Conservation (phyloP, 1,140 invertebrate genomes). For the Aphelenchoides besseyi region DNA sequence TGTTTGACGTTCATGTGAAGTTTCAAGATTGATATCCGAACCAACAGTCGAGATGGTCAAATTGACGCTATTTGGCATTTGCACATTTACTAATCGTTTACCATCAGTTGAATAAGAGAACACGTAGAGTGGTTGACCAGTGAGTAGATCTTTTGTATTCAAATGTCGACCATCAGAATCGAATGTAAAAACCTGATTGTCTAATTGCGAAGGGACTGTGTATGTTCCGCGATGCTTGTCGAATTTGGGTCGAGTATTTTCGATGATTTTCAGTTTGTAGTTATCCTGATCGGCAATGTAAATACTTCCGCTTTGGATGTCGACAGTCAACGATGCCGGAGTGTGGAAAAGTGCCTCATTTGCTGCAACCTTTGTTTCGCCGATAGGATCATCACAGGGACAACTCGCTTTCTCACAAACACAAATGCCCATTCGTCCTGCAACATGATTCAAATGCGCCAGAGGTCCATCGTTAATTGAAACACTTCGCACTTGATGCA, state of each 20-base stretch:
- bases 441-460: neutral
- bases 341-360: constrained; percentile 1
- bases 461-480: neutral
- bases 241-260: neutral
- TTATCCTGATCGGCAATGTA: neutral
- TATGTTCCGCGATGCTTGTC: neutral
- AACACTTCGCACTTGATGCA: neutral
- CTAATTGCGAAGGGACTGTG: neutral
- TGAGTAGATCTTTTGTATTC: neutral
- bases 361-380: neutral
- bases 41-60: neutral
- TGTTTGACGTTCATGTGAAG: neutral
- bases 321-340: neutral
- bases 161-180: neutral
- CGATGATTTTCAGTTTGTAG: neutral
- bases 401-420: neutral
- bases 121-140: neutral
- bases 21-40: neutral
- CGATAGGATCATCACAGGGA: neutral
- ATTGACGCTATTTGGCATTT: neutral
- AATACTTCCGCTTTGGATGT: neutral
- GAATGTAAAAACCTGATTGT: neutral
- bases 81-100: neutral
- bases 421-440: constrained; percentile 3
- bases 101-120: constrained; percentile 1